A percentile compares a stretch with the other conserved stretches of the same genome.
Evolutionary conservation across 2,113 vertebrate species (phyloP).

Genomic region (Tenebrosternarchus preto): DNA sequence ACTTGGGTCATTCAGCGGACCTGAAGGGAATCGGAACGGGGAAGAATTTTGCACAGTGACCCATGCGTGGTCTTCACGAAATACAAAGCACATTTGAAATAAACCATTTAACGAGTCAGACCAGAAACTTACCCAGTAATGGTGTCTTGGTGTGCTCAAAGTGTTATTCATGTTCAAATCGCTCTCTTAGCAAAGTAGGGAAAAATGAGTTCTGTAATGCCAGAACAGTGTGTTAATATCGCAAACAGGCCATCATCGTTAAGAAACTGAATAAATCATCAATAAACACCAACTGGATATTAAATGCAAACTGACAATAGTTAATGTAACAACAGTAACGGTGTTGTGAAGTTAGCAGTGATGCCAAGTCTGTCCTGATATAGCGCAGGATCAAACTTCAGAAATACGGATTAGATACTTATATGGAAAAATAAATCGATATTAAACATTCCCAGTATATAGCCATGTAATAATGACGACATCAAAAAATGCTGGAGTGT

Average conservation of each 20-base stretch:
- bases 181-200: not conserved
- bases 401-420: no score
- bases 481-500: not conserved
- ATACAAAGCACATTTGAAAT: slow-evolving; percentile 4
- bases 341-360: no score
- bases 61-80: slow-evolving; percentile 22
- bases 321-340: no score
- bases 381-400: no score
- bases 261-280: no score
- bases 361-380: no score
- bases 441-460: no score
- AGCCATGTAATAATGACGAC: no score
- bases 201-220: not conserved
- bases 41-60: not conserved
- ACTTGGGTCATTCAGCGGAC: not conserved
- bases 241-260: not conserved
- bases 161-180: slow-evolving; percentile 9
- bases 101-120: not conserved
- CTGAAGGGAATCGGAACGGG: slow-evolving; percentile 12
- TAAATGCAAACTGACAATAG: no score
- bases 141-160: no score
- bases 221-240: not conserved
- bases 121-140: slow-evolving; percentile 4
- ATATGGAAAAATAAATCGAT: no score
- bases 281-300: no score